Base-by-base conservation (phyloP, 1,140 invertebrate species). In the Triops cancriformis region DNA sequence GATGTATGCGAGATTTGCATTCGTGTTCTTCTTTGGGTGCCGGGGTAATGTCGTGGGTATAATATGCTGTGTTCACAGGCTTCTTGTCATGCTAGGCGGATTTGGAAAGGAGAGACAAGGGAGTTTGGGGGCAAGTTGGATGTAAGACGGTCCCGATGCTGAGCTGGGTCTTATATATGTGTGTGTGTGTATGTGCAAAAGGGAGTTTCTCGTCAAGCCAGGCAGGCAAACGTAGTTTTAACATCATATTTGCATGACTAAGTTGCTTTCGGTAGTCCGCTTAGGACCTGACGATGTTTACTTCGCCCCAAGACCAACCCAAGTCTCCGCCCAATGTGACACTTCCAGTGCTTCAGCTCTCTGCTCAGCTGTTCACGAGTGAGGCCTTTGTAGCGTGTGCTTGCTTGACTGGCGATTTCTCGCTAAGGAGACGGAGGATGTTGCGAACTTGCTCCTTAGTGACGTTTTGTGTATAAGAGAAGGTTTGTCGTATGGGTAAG, bases 161-260 rank as follows among this genome's bases (percentile, higher is more conserved):
- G 31, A 37, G 31, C 31, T 37, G 31, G 31, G 31, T 4, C 31
- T 37, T 37, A 37, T 37, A 37, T 37, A 7, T 37, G 31, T 37
- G 31, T 7, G n/a, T n/a, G n/a, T n/a, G n/a, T n/a, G n/a, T n/a
- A n/a, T n/a, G n/a, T n/a, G n/a, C n/a, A n/a, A 37, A 37, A 37
- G 2, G 9, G 23, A 64, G n/a, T 23, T n/a, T 23, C 14, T 64
- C 51, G 51, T 18, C 14, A 23, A 3, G 51, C 51, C 10, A 64
- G 23, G 51, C 51, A 64, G 51, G 10, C 1, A 6, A 64, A 64
- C 51, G 51, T 64, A 64, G 51, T 64, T 64, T 64, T 64, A 64
- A 64, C 51, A 64, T 64, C 51, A 64, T 64, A 64, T 64, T 64
- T 64, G 23, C 51, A 64, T 64, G 18, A 11, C 51, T 64, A 64